phyloP scores from a whole-genome alignment of 2,888 invertebrate genomes.

The Tachina fera region DNA sequence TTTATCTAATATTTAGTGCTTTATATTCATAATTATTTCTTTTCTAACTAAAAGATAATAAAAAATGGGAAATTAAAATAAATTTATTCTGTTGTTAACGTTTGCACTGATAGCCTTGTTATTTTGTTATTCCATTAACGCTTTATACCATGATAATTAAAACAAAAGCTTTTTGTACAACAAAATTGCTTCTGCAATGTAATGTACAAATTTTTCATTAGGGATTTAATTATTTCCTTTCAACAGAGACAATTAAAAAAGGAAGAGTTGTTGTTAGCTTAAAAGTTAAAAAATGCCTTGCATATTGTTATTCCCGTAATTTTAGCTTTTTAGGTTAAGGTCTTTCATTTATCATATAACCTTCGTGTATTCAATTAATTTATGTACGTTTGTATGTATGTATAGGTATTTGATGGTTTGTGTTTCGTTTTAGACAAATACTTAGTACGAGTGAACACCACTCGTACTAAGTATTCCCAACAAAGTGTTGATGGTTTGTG shows the following conservation, averaged over 20 bases:
- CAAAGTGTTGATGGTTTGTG: conserved; percentile 26
- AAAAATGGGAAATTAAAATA: conserved; percentile 21
- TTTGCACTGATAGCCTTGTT: conserved; percentile 13
- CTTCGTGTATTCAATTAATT: conserved; percentile 21
- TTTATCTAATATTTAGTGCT: too few relatives aligned
- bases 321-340: conserved; percentile 10
- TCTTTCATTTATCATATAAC: background rate
- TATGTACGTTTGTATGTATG: background rate
- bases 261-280: background rate
- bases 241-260: background rate
- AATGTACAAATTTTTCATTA: background rate
- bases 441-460: background rate
- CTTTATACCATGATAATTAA: conserved; percentile 25
- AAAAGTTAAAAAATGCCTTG: background rate
- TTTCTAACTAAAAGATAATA: conserved; percentile 21
- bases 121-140: conserved; percentile 4
- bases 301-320: background rate
- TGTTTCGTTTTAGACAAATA: conserved; percentile 9
- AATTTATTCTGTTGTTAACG: background rate
- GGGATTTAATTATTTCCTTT: conserved; percentile 45
- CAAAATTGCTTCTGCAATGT: conserved; percentile 6
- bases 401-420: too few relatives aligned
- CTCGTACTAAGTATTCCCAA: background rate
- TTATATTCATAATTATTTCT: background rate
- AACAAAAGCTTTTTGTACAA: conserved; percentile 12